These are phyloP conservation scores for Stenolophus ochropezus DNA, from an alignment of 2,888 invertebrate genomes.

Conservation along the genomic window DNA sequence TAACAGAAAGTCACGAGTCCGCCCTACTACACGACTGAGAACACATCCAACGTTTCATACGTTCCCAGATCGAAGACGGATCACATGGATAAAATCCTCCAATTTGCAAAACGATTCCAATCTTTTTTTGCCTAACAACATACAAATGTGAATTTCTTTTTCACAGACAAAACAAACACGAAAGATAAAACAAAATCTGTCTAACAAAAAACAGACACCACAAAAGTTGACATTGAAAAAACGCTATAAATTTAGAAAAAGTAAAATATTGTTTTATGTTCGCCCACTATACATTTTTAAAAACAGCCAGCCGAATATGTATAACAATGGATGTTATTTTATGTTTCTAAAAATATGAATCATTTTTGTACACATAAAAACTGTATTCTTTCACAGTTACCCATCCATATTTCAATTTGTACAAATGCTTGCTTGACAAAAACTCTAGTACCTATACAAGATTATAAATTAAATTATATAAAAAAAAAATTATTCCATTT, in stretches of 20 bases:
- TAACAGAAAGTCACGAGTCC: conserved; percentile 67
- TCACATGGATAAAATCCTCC: neutral
- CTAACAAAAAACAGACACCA: neutral
- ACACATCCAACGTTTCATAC: conserved; percentile 8
- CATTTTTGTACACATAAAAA: neutral
- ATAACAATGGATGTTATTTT: neutral
- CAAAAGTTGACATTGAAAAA: neutral
- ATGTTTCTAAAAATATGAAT: neutral
- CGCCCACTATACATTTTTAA: neutral
- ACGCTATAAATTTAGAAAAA: neutral
- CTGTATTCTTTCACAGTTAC: too few relatives aligned
- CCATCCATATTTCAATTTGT: neutral
- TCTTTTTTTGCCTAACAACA: neutral
- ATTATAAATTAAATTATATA: too few relatives aligned
- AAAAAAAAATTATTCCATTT: too few relatives aligned
- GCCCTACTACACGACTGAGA: conserved; percentile 61
- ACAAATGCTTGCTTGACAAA: too few relatives aligned
- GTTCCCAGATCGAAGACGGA: neutral
- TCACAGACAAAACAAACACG: neutral
- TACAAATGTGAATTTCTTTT: neutral
- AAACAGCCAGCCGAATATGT: neutral
- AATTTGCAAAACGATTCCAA: neutral
- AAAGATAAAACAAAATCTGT: neutral
- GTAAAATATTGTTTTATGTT: neutral
- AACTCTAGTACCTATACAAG: too few relatives aligned